These are phyloP conservation scores for Oenanthe oenanthe DNA, from an alignment of 2,113 vertebrate genomes.

Conservation along the genomic window DNA sequence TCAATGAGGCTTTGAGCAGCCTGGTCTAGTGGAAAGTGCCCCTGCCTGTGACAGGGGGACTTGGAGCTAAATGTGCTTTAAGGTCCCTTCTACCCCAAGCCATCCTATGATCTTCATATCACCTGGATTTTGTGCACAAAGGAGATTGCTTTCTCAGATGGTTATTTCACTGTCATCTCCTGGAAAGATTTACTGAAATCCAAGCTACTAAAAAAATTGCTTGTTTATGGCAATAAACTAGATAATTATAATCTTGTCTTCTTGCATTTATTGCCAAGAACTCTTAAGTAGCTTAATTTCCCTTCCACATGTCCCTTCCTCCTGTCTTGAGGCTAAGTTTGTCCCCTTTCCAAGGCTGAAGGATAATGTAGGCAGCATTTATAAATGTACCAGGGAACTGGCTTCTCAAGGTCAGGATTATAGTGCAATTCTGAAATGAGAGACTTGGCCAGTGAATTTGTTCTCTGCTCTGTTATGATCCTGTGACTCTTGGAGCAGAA, in stretches of 20 bases:
- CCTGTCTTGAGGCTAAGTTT: not conserved
- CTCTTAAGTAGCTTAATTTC: not conserved
- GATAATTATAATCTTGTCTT: not conserved
- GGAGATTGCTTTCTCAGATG: not conserved
- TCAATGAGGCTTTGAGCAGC: not conserved
- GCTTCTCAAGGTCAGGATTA: not conserved
- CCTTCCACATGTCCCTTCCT: not conserved
- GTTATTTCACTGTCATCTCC: not conserved
- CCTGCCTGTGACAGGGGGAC: not conserved
- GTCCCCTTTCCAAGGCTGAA: not conserved
- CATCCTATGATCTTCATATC: not conserved
- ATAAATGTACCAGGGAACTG: not conserved
- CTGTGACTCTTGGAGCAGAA: not conserved
- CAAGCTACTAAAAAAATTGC: not conserved
- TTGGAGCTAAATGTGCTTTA: not conserved
- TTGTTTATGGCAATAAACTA: not conserved
- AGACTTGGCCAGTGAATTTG: not conserved
- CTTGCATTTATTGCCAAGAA: not conserved
- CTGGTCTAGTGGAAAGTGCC: not conserved
- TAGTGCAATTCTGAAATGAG: not conserved
- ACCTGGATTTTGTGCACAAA: not conserved
- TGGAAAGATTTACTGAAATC: not conserved
- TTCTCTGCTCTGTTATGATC: not conserved
- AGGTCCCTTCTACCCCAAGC: not conserved
- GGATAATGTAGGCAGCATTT: constrained; percentile 7